Base-by-base conservation (phyloP, 1,140 invertebrate genomes). In the Aphaenogaster ashmeadi region DNA sequence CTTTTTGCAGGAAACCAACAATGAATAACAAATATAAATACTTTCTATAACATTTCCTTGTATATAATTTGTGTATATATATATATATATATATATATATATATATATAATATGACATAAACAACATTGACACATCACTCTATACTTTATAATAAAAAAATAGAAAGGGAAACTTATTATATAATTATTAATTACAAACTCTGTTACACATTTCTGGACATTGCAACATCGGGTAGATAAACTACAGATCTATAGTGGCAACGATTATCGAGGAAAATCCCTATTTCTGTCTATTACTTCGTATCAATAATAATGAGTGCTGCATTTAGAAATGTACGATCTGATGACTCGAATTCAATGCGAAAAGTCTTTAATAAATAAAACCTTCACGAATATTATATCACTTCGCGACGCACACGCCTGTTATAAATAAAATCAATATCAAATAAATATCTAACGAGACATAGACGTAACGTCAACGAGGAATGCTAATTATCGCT, bases 371-470 rank as follows among this genome's bases (percentile, higher is more conserved):
- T 27, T 8, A 77, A 85, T 77, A 75, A 75, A 85, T 85, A 77
- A 60, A 38, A 62, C 2, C 58, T 47, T 80, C 13, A 27, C 5
- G 3, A 75, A 84, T 80, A 60, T 58, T 83, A 13, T 62, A 80
- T 83, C 27, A 74, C 47, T 77, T 60, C 36, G 60, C 47, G 50
- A 79, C 18, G 11, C 6, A 47, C 47, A 13, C 62, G 4, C 36
- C n/a, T 33, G 8, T 0, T n/a, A 56, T 71, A 71, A 71, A 56
- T 81, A 67, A 47, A 69, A 15, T 47, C 36, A 66, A 66, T 66
- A 66, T 52, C 15, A 81, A 81, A 71, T 81, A 81, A 71, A 71
- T 58, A 71, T 81, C 38, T 71, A 81, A 81, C 41, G 7, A 1
- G 60, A 52, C n/a, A 47, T 18, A 50, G 36, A 81, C 9, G 21